Conservation (phyloP, 2,113 vertebrate species). For the Glaucomys volans region DNA sequence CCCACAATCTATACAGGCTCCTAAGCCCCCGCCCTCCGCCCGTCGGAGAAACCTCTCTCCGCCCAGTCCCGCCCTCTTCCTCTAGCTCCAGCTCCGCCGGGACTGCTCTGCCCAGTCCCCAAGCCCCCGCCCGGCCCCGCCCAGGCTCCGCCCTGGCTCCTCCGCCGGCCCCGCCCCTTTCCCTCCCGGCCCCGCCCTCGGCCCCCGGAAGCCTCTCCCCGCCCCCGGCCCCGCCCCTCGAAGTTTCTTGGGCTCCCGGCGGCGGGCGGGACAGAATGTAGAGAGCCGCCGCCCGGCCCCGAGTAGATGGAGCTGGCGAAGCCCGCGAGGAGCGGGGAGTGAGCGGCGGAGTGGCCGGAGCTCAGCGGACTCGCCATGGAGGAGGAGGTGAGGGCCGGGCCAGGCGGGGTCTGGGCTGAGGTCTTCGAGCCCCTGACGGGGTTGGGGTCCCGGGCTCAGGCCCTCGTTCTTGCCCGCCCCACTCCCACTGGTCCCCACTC, state of each 20-base stretch:
- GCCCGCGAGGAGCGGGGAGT: slow-evolving; percentile 25
- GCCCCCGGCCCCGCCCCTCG: slow-evolving; percentile 75
- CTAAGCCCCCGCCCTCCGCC: neutral
- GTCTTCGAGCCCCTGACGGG: neutral
- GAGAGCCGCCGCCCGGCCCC: slow-evolving; percentile 69
- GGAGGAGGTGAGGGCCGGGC: slow-evolving; percentile 71
- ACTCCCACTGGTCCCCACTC: neutral
- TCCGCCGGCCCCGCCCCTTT: neutral
- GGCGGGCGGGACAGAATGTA: slow-evolving; percentile 65
- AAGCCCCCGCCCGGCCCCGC: neutral
- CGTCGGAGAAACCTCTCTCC: neutral
- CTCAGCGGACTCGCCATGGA: slow-evolving; percentile 63
- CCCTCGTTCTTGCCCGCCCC: slow-evolving; percentile 18
- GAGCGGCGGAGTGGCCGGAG: slow-evolving; percentile 48
- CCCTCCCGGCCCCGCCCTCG: neutral
- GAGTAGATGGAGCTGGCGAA: slow-evolving; percentile 35
- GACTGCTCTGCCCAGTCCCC: too few species aligned
- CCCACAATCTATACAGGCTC: neutral
- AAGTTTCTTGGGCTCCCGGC: slow-evolving; percentile 79
- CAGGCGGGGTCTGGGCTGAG: neutral
- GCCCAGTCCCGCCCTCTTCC: neutral
- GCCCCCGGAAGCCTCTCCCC: slow-evolving; percentile 72
- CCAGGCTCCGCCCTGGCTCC: neutral
- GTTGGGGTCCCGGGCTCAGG: slow-evolving; percentile 45
- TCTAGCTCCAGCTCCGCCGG: neutral